Conservation (phyloP, 2,113 vertebrate genomes). For the Myotis lucifugus region DNA sequence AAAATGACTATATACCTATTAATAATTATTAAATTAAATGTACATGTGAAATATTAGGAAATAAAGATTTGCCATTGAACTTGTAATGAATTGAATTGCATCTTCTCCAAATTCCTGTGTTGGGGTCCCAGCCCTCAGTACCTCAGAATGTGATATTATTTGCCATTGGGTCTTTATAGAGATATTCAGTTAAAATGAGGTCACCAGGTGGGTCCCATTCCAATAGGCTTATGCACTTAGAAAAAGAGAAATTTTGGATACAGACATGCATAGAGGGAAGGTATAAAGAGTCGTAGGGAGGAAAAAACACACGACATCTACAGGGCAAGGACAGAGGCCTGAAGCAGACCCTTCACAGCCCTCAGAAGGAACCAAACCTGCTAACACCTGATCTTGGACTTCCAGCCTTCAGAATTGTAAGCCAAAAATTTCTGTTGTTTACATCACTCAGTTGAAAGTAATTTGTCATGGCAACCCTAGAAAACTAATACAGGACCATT, state of each 20-base stretch:
- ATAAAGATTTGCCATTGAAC: neutral
- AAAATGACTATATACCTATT: neutral
- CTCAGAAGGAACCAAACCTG: neutral
- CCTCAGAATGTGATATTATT: neutral
- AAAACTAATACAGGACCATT: neutral
- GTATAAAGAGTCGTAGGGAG: neutral
- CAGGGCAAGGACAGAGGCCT: neutral
- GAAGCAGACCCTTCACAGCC: neutral
- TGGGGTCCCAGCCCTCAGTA: neutral
- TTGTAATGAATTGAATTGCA: neutral
- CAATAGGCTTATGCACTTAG: neutral
- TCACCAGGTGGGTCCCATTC: accelerated
- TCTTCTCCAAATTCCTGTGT: neutral
- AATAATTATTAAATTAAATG: neutral
- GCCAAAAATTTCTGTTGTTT: neutral
- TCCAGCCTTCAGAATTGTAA: neutral
- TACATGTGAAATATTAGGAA: neutral
- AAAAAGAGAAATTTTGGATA: neutral
- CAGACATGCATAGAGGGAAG: neutral
- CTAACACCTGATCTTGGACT: neutral
- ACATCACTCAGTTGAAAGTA: neutral
- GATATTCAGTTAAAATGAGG: neutral
- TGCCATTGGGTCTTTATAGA: neutral
- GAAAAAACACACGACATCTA: neutral
- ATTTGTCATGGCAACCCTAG: neutral